A percentile compares a stretch with the other conserved stretches of the same genome.
phyloP scores from a whole-genome alignment of 2,797 vertebrate genomes.

The Premnoplex brunnescens region DNA sequence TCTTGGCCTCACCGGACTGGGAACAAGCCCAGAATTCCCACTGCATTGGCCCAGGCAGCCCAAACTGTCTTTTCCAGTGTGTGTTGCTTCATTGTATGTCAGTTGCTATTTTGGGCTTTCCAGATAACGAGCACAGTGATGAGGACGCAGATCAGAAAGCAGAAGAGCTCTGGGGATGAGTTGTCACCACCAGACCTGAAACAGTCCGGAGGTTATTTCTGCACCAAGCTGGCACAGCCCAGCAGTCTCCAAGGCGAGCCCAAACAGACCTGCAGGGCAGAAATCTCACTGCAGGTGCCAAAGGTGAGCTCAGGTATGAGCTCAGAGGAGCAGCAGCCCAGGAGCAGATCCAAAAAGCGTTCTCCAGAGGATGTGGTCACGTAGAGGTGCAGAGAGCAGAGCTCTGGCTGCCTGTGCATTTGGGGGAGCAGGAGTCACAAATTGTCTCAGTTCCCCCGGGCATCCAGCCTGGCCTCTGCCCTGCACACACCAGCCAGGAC shows the following conservation, averaged over 20 bases:
- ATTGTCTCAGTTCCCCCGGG: background rate
- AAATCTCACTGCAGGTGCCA: constrained; percentile 28
- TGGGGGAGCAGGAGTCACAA: background rate
- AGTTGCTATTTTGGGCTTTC: background rate
- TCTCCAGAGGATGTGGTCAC: background rate
- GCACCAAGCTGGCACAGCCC: background rate
- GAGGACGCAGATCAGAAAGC: background rate
- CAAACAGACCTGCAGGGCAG: background rate
- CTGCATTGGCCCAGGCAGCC: background rate
- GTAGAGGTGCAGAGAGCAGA: background rate
- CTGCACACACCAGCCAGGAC: background rate
- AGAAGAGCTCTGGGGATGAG: background rate
- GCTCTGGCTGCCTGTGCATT: background rate
- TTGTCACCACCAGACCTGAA: background rate
- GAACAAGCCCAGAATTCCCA: background rate
- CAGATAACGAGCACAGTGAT: background rate
- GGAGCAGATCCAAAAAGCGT: background rate
- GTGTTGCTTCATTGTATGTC: background rate
- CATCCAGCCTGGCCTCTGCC: background rate
- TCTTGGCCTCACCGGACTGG: background rate
- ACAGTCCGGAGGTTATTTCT: background rate
- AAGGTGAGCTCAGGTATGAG: constrained; percentile 63
- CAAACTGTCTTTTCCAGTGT: constrained; percentile 8
- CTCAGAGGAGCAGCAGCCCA: constrained; percentile 26
- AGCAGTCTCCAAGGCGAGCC: background rate